Evolutionary conservation across 2,113 vertebrate species (phyloP).

Genomic region (Dromaius novaehollandiae): DNA sequence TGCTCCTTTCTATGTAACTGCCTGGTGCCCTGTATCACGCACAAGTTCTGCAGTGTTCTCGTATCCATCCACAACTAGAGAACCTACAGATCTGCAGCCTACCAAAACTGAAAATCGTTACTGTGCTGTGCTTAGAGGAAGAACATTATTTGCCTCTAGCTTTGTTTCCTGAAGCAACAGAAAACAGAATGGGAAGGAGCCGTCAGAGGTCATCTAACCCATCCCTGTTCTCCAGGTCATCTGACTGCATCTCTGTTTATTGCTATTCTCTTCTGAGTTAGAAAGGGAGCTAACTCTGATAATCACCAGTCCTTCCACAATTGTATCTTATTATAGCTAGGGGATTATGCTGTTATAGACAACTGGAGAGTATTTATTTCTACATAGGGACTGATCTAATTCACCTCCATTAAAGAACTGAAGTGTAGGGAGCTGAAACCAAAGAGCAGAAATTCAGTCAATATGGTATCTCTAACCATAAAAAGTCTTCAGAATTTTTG

Average conservation of each 20-base stretch:
- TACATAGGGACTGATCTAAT: background rate
- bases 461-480: background rate
- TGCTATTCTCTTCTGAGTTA: background rate
- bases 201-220: background rate
- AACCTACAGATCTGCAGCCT: background rate
- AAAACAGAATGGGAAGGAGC: background rate
- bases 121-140: background rate
- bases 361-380: constrained; percentile 4
- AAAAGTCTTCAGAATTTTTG: background rate
- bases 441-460: constrained; percentile 1
- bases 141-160: background rate
- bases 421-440: constrained; percentile 1
- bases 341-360: background rate
- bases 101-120: background rate
- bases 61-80: background rate
- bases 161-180: background rate
- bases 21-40: background rate
- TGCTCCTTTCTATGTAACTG: background rate
- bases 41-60: background rate
- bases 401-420: constrained; percentile 14
- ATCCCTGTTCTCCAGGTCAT: background rate
- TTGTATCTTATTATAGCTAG: background rate
- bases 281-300: background rate
- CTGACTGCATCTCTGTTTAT: background rate
- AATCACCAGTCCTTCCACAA: background rate